Conservation (phyloP, 2,797 vertebrate genomes). For the Pangasius larnaudii region DNA sequence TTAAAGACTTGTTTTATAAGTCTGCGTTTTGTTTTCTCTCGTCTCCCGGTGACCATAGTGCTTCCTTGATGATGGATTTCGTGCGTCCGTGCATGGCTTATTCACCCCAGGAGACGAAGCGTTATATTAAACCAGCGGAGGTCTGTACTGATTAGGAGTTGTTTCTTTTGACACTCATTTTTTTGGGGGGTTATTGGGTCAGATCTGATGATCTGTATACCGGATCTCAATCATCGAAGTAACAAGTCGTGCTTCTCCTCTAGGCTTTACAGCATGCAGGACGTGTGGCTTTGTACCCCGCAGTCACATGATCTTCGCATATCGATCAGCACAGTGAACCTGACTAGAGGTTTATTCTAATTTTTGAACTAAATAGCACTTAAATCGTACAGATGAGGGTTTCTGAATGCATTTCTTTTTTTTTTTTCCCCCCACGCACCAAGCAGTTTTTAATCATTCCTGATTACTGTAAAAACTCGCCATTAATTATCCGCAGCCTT, state of each 20-base stretch:
- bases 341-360: not conserved
- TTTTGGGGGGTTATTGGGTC: not conserved
- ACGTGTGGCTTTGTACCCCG: not conserved
- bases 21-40: conserved; percentile 78
- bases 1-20: conserved; percentile 99
- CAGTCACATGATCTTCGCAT: not conserved
- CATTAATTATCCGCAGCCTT: conserved; percentile 63
- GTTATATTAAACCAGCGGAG: not conserved
- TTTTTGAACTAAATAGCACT: conserved; percentile 63
- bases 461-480: conserved; percentile 61
- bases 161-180: not conserved
- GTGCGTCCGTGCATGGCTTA: conserved; percentile 9
- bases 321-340: conserved; percentile 9
- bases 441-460: not conserved
- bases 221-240: not conserved
- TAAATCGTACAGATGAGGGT: conserved; percentile 55
- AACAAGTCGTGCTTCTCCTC: not conserved
- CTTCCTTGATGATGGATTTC: conserved; percentile 25
- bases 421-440: not conserved
- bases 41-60: conserved; percentile 48
- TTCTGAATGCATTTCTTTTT: not conserved
- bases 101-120: conserved; percentile 21
- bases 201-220: not conserved
- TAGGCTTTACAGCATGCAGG: not conserved
- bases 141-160: not conserved